phyloP scores from a whole-genome alignment of 1,140 invertebrate species.

The Hesperophylax magnus region DNA sequence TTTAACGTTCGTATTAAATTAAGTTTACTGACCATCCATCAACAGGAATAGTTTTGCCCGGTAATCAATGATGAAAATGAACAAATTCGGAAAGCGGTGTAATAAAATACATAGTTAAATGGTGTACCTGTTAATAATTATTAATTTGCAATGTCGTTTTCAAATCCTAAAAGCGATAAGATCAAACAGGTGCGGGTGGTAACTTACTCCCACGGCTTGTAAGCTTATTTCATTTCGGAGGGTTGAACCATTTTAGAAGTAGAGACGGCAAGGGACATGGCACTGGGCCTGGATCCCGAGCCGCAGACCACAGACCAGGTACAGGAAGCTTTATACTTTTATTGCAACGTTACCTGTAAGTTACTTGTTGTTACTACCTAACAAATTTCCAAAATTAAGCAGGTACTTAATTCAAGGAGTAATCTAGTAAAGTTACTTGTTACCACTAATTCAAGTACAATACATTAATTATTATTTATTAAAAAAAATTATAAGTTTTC shows the following conservation, averaged over 20 bases:
- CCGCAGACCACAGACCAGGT: no score
- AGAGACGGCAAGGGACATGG: neutral
- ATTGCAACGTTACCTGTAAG: no score
- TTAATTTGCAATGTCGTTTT: slow-evolving; percentile 1
- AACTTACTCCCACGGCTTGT: neutral
- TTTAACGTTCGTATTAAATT: neutral
- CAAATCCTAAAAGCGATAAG: neutral
- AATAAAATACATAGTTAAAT: neutral
- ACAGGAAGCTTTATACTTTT: no score
- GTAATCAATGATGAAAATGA: neutral
- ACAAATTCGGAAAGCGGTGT: neutral
- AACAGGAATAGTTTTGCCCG: neutral
- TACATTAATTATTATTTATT: no score
- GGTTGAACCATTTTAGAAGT: neutral
- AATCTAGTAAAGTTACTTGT: no score
- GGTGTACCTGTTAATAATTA: neutral
- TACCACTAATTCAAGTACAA: no score
- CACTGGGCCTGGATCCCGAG: no score
- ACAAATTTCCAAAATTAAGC: no score
- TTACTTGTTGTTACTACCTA: no score
- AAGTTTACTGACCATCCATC: neutral
- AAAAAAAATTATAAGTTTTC: no score
- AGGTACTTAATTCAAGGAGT: no score
- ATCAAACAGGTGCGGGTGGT: neutral
- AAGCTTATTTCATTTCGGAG: neutral